Evolutionary conservation across 2,797 vertebrate species (phyloP).

Genomic region (Phrynocephalus vlangalii): DNA sequence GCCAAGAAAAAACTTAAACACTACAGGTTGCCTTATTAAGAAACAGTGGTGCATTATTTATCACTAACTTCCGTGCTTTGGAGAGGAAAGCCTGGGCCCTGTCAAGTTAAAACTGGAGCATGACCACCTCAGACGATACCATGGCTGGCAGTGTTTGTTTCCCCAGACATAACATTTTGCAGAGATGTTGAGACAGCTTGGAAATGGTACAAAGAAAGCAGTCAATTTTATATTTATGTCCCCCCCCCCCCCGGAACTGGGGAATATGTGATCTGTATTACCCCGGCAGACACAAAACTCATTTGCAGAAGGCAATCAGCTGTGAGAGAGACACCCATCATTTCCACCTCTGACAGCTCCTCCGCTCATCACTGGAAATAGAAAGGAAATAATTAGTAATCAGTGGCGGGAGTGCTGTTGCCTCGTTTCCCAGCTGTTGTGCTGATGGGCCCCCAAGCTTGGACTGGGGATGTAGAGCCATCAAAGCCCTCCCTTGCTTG

Average conservation of each 20-base stretch:
- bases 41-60: not conserved
- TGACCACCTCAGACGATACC: no score
- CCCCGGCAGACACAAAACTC: not conserved
- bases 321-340: constrained; percentile 33
- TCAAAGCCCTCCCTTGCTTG: constrained; percentile 21
- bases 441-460: constrained; percentile 47
- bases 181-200: not conserved
- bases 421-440: constrained; percentile 65
- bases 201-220: not conserved
- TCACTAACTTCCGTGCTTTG: not conserved
- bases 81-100: not conserved
- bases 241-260: no score
- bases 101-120: not conserved
- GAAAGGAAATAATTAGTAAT: constrained; percentile 65
- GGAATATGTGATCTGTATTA: not conserved
- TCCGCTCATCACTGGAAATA: constrained; percentile 46
- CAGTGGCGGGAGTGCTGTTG: constrained; percentile 51
- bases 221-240: not conserved
- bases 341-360: constrained; percentile 42
- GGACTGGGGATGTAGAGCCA: constrained; percentile 38
- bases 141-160: not conserved
- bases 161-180: not conserved
- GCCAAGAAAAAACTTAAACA: no score
- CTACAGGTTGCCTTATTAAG: no score
- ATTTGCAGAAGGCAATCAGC: constrained; percentile 39